Conservation (phyloP, 2,113 vertebrate species). For the Murina feae region DNA sequence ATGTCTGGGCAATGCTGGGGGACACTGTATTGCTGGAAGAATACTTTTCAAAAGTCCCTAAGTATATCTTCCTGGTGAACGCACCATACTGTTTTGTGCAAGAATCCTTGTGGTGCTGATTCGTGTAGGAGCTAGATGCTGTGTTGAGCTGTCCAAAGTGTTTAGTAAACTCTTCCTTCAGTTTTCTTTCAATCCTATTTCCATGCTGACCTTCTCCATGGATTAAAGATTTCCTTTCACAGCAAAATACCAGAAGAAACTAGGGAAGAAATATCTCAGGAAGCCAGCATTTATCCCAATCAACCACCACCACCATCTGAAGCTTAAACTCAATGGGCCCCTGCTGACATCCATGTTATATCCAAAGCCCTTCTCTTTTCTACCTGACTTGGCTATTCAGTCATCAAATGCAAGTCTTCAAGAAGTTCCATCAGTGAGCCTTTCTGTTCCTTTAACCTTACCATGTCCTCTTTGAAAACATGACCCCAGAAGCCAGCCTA, state of each 20-base stretch:
- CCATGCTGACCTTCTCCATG: not conserved
- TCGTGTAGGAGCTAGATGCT: not conserved
- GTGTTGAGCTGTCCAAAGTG: not conserved
- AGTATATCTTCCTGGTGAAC: not conserved
- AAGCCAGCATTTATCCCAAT: not conserved
- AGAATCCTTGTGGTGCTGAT: not conserved
- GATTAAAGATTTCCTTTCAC: slow-evolving; percentile 4
- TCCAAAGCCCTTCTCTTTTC: not conserved
- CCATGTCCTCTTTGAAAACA: not conserved
- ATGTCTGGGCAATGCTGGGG: not conserved
- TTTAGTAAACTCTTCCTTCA: not conserved
- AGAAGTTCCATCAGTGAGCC: not conserved
- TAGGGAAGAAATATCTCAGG: not conserved
- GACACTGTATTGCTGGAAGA: not conserved
- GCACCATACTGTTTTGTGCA: not conserved
- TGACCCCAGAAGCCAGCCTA: not conserved
- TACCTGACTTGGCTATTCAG: not conserved
- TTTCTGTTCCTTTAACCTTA: not conserved
- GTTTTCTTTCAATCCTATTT: not conserved
- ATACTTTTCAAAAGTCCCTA: not conserved
- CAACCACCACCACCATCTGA: not conserved
- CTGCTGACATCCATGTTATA: not conserved
- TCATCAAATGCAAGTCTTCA: not conserved
- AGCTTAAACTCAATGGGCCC: not conserved
- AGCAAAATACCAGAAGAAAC: slow-evolving; percentile 9